Evolutionary conservation across 2,113 vertebrate genomes (phyloP).

Genomic region (Sinosuthora webbiana): DNA sequence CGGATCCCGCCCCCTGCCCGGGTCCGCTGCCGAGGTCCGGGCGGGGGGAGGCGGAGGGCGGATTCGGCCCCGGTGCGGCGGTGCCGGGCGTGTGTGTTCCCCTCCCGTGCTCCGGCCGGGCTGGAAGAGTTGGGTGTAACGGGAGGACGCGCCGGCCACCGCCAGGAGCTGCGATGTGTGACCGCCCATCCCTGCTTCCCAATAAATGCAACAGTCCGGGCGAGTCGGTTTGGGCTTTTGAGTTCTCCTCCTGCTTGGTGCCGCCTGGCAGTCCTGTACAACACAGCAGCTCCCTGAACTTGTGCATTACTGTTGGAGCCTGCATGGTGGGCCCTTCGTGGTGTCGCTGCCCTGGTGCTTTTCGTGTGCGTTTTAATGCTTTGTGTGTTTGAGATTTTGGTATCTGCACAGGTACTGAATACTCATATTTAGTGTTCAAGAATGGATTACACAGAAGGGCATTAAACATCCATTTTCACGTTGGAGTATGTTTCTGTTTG

Average conservation of each 20-base stretch:
- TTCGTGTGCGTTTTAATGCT: rapidly evolving
- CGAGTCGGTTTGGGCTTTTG: neutral
- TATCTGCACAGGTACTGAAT: rapidly evolving
- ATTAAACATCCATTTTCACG: neutral
- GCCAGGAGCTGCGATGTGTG: neutral
- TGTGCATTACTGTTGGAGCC: rapidly evolving
- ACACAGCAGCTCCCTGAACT: rapidly evolving
- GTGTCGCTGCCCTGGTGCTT: neutral
- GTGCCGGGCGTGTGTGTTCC: neutral
- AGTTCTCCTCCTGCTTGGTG: rapidly evolving
- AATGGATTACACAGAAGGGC: rapidly evolving
- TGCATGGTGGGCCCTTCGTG: rapidly evolving
- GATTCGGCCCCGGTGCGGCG: no score
- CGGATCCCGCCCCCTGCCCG: neutral
- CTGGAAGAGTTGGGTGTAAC: neutral
- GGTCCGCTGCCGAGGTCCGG: neutral
- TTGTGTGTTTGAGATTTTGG: no score
- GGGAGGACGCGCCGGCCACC: neutral
- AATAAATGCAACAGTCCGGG: rapidly evolving
- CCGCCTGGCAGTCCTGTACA: rapidly evolving
- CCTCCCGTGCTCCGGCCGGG: neutral
- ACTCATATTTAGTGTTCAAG: rapidly evolving
- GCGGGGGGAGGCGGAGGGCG: neutral
- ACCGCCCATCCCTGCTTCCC: no score
- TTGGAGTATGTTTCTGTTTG: neutral